Evolutionary conservation across 2,888 invertebrate species (phyloP).

Genomic region (Eucriotettix oculatus): DNA sequence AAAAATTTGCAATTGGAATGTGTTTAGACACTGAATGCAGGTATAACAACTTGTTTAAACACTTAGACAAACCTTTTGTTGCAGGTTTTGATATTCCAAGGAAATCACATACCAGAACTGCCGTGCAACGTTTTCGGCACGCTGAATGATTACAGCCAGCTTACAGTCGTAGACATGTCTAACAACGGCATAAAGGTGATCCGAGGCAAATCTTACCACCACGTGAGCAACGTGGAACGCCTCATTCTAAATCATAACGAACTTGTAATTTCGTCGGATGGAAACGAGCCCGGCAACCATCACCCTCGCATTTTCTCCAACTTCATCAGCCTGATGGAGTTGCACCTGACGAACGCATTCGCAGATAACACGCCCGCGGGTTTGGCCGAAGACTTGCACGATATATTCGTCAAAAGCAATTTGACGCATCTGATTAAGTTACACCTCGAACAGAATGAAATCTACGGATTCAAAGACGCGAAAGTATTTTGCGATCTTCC

Average conservation of each 20-base stretch:
- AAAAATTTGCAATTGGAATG: too few relatives aligned
- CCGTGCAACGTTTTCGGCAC: constrained; percentile 57
- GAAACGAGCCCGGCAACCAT: constrained; percentile 34
- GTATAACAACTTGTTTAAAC: too few relatives aligned
- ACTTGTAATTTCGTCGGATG: constrained; percentile 36
- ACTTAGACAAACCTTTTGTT: constrained; percentile 4
- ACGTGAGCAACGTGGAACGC: constrained; percentile 47
- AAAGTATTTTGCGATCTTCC: constrained; percentile 54
- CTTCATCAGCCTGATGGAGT: constrained; percentile 45
- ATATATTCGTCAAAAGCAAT: constrained; percentile 50
- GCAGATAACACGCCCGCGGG: constrained; percentile 42
- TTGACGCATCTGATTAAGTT: constrained; percentile 46
- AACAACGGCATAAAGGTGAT: constrained; percentile 53
- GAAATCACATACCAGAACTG: constrained; percentile 44
- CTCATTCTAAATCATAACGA: constrained; percentile 56
- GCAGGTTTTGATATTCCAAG: constrained; percentile 51
- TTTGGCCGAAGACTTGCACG: constrained; percentile 47
- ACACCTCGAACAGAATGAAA: constrained; percentile 62
- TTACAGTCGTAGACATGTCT: constrained; percentile 54
- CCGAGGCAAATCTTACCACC: constrained; percentile 57
- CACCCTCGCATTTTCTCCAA: constrained; percentile 52
- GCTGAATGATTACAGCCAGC: constrained; percentile 34
- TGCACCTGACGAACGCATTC: constrained; percentile 59
- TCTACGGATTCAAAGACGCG: constrained; percentile 42
- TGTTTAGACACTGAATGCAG: too few relatives aligned